These are phyloP conservation scores for Ceyx margarethae DNA, from an alignment of 2,113 vertebrate species.

Conservation along the genomic window DNA sequence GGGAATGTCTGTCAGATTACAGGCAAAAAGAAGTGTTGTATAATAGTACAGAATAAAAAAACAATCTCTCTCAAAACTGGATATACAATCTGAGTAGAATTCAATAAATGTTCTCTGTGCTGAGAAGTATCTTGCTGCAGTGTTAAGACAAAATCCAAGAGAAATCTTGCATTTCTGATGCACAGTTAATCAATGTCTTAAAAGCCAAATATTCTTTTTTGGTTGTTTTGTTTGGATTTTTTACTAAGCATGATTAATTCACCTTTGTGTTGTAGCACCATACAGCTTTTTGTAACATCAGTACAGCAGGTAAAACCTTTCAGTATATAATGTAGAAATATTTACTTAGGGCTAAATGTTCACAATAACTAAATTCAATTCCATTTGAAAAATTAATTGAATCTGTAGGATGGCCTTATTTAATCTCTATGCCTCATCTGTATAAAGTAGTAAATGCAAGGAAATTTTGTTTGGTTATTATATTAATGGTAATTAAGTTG, in stretches of 20 bases:
- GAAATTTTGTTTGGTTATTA: not conserved
- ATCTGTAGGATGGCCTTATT: not conserved
- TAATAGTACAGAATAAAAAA: slow-evolving; percentile 11
- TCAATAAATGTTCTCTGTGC: slow-evolving; percentile 21
- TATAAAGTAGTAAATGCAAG: not conserved
- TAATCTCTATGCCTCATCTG: not conserved
- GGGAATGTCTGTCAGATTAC: slow-evolving; percentile 49
- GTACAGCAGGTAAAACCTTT: not conserved
- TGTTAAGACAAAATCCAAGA: slow-evolving; percentile 22
- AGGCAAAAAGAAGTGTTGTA: slow-evolving; percentile 33
- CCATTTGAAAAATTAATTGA: not conserved
- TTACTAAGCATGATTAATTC: not conserved
- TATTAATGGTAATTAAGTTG: not conserved
- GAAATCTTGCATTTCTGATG: slow-evolving; percentile 6
- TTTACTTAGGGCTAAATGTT: not conserved
- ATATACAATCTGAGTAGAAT: not conserved
- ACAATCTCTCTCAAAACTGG: not conserved
- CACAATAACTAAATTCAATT: not conserved
- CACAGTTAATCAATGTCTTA: not conserved
- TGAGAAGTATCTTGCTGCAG: slow-evolving; percentile 2
- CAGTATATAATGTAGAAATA: not conserved
- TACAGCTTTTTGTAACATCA: not conserved
- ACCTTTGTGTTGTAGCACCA: not conserved
- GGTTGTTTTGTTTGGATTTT: not conserved
- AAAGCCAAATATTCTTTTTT: not conserved